A percentile compares a stretch with the other conserved stretches of the same genome.
Evolutionary conservation across 2,888 invertebrate species (phyloP).

Genomic region (Xestoiulus laeticollis): DNA sequence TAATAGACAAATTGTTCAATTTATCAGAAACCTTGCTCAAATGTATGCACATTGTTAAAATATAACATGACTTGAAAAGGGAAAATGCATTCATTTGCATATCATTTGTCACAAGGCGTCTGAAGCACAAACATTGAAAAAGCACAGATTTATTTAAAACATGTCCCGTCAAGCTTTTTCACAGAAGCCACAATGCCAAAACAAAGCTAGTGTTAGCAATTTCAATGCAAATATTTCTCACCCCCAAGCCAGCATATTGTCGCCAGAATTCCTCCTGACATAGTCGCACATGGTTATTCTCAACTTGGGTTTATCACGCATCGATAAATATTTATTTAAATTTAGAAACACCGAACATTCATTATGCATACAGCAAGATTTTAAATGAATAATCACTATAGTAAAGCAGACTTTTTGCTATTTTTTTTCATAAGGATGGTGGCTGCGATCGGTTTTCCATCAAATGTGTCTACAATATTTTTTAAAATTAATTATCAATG

Average conservation of each 20-base stretch:
- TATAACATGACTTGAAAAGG: background rate
- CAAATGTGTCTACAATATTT: background rate
- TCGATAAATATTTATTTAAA: slow-evolving; percentile 29
- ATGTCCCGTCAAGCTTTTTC: background rate
- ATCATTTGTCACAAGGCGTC: slow-evolving; percentile 20
- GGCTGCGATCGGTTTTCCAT: background rate
- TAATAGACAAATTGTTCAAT: background rate
- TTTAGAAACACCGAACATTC: background rate
- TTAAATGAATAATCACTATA: slow-evolving; percentile 4
- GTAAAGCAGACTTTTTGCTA: background rate
- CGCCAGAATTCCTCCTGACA: background rate
- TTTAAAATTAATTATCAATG: no score
- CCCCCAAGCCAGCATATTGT: background rate
- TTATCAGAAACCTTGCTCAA: background rate
- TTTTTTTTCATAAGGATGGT: background rate
- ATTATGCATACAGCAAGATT: background rate
- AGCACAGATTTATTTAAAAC: slow-evolving; percentile 5
- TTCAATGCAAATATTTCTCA: background rate
- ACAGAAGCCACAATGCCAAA: background rate
- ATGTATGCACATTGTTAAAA: background rate
- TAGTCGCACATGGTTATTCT: slow-evolving; percentile 12
- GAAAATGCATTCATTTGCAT: slow-evolving; percentile 9
- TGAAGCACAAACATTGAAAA: background rate
- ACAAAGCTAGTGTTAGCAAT: slow-evolving; percentile 1
- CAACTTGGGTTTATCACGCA: slow-evolving; percentile 3